A percentile compares a stretch with the other conserved stretches of the same genome.
These are phyloP conservation scores for Eilema caniola DNA, from an alignment of 2,888 invertebrate genomes.

Conservation along the genomic window DNA sequence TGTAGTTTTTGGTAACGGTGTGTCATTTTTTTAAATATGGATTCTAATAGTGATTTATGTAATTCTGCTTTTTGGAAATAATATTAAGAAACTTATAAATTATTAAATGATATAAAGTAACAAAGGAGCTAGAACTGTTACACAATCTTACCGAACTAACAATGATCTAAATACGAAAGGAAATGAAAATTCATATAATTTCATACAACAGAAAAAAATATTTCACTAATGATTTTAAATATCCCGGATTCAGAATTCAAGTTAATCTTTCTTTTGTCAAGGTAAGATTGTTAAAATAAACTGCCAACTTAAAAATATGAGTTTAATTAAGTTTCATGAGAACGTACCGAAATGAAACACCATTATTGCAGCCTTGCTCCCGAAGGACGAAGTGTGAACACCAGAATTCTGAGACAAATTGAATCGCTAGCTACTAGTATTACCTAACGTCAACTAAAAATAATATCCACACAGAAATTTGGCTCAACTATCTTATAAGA, in stretches of 20 bases:
- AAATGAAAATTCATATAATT: too few relatives aligned
- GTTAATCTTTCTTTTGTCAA: background rate
- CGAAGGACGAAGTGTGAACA: conserved; percentile 42
- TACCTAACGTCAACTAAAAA: conserved; percentile 52
- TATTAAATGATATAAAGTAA: background rate
- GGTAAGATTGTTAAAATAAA: background rate
- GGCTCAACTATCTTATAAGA: conserved; percentile 70
- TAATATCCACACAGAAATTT: conserved; percentile 55
- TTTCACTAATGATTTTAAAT: background rate
- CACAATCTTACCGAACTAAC: background rate
- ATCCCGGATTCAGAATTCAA: background rate
- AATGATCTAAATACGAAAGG: background rate
- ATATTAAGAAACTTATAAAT: too few relatives aligned
- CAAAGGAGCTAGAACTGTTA: too few relatives aligned
- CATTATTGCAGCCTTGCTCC: conserved; percentile 36
- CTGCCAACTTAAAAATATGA: background rate
- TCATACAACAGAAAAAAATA: background rate
- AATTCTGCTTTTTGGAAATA: background rate
- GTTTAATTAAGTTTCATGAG: background rate
- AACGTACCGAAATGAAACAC: conserved; percentile 43
- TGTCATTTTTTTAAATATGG: too few relatives aligned
- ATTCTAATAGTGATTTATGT: conserved; percentile 13
- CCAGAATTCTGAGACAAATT: conserved; percentile 38
- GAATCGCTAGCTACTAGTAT: conserved; percentile 39
- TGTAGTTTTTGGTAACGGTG: too few relatives aligned